phyloP scores from a whole-genome alignment of 2,113 vertebrate genomes.

The Vombatus ursinus region DNA sequence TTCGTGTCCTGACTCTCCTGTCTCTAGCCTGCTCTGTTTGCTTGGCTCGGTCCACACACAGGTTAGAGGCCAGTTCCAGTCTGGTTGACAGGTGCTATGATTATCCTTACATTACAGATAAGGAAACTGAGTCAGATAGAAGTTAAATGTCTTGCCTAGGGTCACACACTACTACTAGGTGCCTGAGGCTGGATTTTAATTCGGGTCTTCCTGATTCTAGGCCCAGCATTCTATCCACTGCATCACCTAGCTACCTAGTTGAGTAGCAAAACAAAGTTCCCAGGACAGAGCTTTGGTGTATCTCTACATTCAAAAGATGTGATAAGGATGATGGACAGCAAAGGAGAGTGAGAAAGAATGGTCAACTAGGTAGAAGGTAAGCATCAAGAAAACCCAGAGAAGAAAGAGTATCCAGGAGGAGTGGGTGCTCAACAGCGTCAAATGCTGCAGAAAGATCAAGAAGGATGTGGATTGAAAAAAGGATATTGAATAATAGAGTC shows the following conservation, averaged over 20 bases:
- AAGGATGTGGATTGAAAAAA: neutral
- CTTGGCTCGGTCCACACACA: too few relatives aligned
- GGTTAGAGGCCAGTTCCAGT: too few relatives aligned
- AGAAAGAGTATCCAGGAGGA: neutral
- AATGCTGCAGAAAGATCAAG: neutral
- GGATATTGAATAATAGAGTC: neutral
- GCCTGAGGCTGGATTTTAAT: neutral
- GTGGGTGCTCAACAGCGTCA: neutral
- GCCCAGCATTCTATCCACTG: neutral
- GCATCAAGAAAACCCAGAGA: neutral
- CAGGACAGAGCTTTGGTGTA: neutral
- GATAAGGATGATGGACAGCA: neutral
- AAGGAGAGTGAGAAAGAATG: neutral
- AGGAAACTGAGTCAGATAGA: too few relatives aligned
- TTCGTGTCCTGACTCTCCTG: too few relatives aligned
- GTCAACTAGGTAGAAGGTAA: neutral
- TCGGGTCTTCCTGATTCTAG: neutral
- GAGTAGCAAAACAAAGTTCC: neutral
- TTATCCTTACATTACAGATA: too few relatives aligned
- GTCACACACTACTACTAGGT: neutral
- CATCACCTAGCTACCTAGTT: neutral
- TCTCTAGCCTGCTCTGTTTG: too few relatives aligned
- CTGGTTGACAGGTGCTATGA: too few relatives aligned
- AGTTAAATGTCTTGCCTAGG: too few relatives aligned
- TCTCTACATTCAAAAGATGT: neutral